phyloP scores from a whole-genome alignment of 2,888 invertebrate species.

The Bibio marci region DNA sequence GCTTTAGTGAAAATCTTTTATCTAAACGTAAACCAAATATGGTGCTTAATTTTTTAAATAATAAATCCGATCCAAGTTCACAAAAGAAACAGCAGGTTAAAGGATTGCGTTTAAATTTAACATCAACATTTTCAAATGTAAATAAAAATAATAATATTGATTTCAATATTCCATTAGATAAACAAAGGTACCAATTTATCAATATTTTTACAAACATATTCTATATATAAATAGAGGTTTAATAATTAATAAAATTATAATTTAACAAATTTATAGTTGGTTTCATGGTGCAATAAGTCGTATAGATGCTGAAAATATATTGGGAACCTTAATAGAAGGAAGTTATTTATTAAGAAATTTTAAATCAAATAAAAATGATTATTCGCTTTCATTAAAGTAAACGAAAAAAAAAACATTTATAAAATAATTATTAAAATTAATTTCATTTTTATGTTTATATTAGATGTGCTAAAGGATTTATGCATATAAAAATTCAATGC shows the following conservation, averaged over 20 bases:
- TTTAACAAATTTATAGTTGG: too few species aligned
- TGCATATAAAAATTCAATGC: slow-evolving; percentile 91
- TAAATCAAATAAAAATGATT: slow-evolving; percentile 85
- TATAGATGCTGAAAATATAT: slow-evolving; percentile 76
- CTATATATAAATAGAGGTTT: too few species aligned
- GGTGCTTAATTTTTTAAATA: too few species aligned
- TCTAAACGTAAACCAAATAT: too few species aligned
- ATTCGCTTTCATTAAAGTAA: slow-evolving; percentile 88
- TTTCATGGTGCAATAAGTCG: slow-evolving; percentile 88
- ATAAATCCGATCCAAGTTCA: slow-evolving; percentile 1
- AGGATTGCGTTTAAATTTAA: slow-evolving; percentile 3
- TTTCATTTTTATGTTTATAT: too few species aligned
- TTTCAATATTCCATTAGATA: slow-evolving; percentile 61
- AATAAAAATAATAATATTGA: slow-evolving; percentile 35
- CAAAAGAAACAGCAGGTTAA: neutral
- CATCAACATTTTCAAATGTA: neutral
- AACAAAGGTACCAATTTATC: slow-evolving; percentile 56
- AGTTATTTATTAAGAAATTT: slow-evolving; percentile 89
- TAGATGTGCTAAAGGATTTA: slow-evolving; percentile 87
- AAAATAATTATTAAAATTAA: neutral
- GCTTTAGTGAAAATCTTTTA: too few species aligned
- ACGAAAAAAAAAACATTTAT: neutral
- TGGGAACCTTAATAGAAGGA: slow-evolving; percentile 71
- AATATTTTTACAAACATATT: too few species aligned
- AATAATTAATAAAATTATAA: too few species aligned